These are phyloP conservation scores for Parazoanthus darwini DNA, from an alignment of 92 coral and sea anemone genomes.

Conservation along the genomic window DNA sequence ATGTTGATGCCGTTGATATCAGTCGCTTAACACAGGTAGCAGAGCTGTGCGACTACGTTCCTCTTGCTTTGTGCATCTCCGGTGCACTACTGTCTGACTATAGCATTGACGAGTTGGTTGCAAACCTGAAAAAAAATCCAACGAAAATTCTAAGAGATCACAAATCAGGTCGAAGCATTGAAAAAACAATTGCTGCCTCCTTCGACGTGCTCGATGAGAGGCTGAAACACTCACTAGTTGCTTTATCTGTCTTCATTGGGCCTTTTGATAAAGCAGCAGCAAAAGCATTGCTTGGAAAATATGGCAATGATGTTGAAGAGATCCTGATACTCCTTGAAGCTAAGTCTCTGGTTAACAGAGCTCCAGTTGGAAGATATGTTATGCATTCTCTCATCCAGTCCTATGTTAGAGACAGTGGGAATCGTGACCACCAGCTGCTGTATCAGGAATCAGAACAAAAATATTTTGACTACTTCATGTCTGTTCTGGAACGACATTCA, in stretches of 20 bases:
- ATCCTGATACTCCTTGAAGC: constrained; percentile 29
- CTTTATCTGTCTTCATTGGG: constrained; percentile 49
- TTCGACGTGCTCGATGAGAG: constrained; percentile 27
- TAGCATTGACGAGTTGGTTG: constrained; percentile 17
- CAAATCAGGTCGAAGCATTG: constrained; percentile 16
- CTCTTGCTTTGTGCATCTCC: constrained; percentile 58
- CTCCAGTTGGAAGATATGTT: constrained; percentile 23
- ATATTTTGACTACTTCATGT: constrained; percentile 31
- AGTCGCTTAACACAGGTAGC: constrained; percentile 9
- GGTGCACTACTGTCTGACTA: constrained; percentile 49
- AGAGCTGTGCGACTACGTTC: constrained; percentile 57
- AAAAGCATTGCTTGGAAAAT: constrained; percentile 31
- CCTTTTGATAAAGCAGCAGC: constrained; percentile 51
- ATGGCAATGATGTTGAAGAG: neutral
- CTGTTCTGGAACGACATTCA: neutral
- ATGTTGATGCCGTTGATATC: neutral
- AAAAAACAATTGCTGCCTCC: constrained; percentile 45
- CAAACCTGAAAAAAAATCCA: constrained; percentile 46
- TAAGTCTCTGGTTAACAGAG: constrained; percentile 35
- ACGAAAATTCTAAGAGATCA: constrained; percentile 30
- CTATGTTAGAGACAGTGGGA: constrained; percentile 14
- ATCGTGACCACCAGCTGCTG: neutral
- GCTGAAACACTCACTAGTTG: constrained; percentile 30
- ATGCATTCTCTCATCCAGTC: constrained; percentile 49
- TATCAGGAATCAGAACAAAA: neutral